Conservation (phyloP, 2,888 invertebrate species). For the Prenolepis imparis region DNA sequence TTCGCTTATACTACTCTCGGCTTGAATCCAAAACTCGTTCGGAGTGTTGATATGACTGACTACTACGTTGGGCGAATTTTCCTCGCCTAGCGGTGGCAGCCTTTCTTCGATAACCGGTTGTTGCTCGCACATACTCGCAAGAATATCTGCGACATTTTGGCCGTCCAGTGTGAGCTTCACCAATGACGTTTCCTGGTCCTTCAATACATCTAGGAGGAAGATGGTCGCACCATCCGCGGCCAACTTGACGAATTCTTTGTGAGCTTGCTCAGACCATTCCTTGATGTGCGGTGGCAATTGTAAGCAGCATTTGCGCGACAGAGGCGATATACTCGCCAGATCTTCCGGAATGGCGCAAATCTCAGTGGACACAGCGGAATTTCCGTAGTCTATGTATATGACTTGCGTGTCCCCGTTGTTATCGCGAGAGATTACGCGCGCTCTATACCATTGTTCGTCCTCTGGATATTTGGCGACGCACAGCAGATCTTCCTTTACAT, state of each 20-base stretch:
- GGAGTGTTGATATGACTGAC: slow-evolving; percentile 79
- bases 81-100: slow-evolving; percentile 82
- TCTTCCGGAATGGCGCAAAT: slow-evolving; percentile 89
- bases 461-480: slow-evolving; percentile 90
- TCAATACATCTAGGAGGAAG: slow-evolving; percentile 87
- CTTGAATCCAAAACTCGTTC: slow-evolving; percentile 83
- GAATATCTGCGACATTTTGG: slow-evolving; percentile 88
- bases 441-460: slow-evolving; percentile 90
- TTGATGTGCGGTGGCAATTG: slow-evolving; percentile 86
- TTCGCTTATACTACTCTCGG: slow-evolving; percentile 86
- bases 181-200: slow-evolving; percentile 89
- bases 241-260: slow-evolving; percentile 83
- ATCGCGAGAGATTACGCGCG: slow-evolving; percentile 88
- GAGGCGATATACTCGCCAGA: slow-evolving; percentile 87
- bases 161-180: slow-evolving; percentile 90
- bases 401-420: slow-evolving; percentile 88
- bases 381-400: slow-evolving; percentile 91
- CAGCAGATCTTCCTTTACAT: slow-evolving; percentile 88
- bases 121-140: slow-evolving; percentile 80
- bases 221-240: slow-evolving; percentile 87
- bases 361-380: slow-evolving; percentile 89
- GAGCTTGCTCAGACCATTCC: slow-evolving; percentile 85
- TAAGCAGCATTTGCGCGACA: slow-evolving; percentile 90
- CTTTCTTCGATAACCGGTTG: slow-evolving; percentile 73
- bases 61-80: slow-evolving; percentile 76